These are phyloP conservation scores for Aradus depressus DNA, from an alignment of 2,888 invertebrate genomes.

Conservation along the genomic window DNA sequence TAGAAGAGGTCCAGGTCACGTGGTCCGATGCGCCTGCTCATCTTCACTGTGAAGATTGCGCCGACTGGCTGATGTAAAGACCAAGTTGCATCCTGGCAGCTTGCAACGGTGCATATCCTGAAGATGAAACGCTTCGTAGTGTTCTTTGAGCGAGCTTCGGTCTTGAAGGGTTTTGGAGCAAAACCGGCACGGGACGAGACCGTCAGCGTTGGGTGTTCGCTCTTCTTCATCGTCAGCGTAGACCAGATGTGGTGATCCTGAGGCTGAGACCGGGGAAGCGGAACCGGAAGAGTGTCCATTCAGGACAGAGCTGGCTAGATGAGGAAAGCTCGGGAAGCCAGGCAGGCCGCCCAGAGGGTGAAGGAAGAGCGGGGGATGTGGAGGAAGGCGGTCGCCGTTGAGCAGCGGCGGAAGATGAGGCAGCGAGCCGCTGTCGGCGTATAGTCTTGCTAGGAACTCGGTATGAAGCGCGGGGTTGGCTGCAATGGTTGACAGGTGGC, in stretches of 20 bases:
- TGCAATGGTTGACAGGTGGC: conserved; percentile 45
- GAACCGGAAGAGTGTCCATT: conserved; percentile 30
- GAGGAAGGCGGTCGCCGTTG: conserved; percentile 42
- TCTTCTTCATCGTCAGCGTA: conserved; percentile 57
- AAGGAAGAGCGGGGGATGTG: conserved; percentile 45
- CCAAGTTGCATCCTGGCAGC: conserved; percentile 62
- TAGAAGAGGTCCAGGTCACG: conserved; percentile 30
- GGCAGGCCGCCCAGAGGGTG: conserved; percentile 47
- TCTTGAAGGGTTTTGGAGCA: conserved; percentile 55
- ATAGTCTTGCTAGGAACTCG: conserved; percentile 65
- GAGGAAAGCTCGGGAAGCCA: conserved; percentile 45
- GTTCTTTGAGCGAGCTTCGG: conserved; percentile 52
- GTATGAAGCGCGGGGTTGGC: conserved; percentile 46
- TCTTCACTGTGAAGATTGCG: conserved; percentile 66
- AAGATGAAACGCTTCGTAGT: conserved; percentile 57
- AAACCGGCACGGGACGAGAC: conserved; percentile 56
- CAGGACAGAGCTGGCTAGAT: conserved; percentile 38
- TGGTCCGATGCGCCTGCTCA: conserved; percentile 41
- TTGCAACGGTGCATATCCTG: conserved; percentile 63
- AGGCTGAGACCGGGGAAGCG: conserved; percentile 32
- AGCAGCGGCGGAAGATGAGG: conserved; percentile 40
- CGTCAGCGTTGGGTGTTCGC: conserved; percentile 52
- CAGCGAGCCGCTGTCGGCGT: conserved; percentile 49
- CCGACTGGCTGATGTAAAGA: conserved; percentile 66
- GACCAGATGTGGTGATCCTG: conserved; percentile 36